Percentiles rank a stretch among this genome's conserved stretches.
Evolutionary conservation across 2,888 invertebrate species (phyloP).

Genomic region (Celastrina argiolus): DNA sequence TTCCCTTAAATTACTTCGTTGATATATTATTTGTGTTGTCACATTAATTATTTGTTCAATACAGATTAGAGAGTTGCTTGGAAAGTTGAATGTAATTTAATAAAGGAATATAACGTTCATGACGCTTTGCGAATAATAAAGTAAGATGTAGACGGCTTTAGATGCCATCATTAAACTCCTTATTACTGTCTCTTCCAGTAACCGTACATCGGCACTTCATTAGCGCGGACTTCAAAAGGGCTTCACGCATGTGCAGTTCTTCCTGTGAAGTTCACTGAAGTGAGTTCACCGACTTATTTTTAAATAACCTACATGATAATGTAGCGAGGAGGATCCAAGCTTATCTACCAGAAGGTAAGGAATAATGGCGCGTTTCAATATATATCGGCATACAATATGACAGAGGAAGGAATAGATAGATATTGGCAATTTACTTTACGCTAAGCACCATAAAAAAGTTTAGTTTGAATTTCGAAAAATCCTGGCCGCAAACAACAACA

Average conservation of each 20-base stretch:
- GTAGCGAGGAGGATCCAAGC: slow-evolving; percentile 1
- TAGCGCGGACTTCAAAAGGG: slow-evolving; percentile 34
- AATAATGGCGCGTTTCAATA: too few relatives aligned
- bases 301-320: slow-evolving; percentile 21
- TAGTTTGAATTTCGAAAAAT: background rate
- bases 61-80: too few relatives aligned
- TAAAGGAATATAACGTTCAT: too few relatives aligned
- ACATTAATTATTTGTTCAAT: too few relatives aligned
- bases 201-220: slow-evolving; percentile 23
- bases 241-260: slow-evolving; percentile 56
- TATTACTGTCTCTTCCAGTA: slow-evolving; percentile 25
- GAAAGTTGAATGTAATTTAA: too few relatives aligned
- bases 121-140: background rate
- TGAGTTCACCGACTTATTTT: slow-evolving; percentile 32
- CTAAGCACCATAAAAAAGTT: background rate
- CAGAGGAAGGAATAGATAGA: background rate
- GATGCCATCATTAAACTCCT: background rate
- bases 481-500: background rate
- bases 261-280: slow-evolving; percentile 40
- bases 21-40: too few relatives aligned
- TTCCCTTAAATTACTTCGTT: too few relatives aligned
- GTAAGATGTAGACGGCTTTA: background rate
- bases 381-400: too few relatives aligned
- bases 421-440: too few relatives aligned
- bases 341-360: background rate